Base-by-base conservation (phyloP, 2,113 vertebrate species). In the Murina feae region DNA sequence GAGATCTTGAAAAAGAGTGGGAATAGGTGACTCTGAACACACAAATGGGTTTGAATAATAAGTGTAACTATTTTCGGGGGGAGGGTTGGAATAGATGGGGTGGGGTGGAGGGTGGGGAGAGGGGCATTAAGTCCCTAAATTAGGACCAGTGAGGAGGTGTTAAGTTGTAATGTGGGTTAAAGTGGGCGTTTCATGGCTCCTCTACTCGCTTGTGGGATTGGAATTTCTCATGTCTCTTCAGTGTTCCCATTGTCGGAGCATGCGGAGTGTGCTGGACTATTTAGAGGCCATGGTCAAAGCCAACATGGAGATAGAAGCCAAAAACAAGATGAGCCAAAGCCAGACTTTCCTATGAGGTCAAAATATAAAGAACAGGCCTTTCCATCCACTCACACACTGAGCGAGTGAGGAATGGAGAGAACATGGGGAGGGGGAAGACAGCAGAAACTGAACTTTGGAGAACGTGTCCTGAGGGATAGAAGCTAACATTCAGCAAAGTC, bases 31-130 rank as follows among this genome's bases (percentile, higher is more conserved):
- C 55, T 92, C 60, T 75, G 71, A 65, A 79, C 60, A 35, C 75
- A 78, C 37, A 86, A 95, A 58, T 65, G 18, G 6, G 78, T 84
- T 78, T 68, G 83, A 86, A 83, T 47, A 90, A 80, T 7, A 37
- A 63, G 79, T 60, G 74, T 72, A 14, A 49, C 20, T 25, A n/a
- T 60, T 83, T 69, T 12, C 16, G 2, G 51, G 32, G 21, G 30
- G 21, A 5, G 12, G 2, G 6, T 9, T 58, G 58, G 58, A 28
- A 25, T 13, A 37, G 44, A 17, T 9, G 4, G n/a, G 11, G 44
- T 9, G 23, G 14, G 3, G 14, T 42, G n/a, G 25, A 25, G 14
- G 32, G 13, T 58, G 17, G 25, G 28, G 79, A 13, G 28, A 10
- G 11, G 23, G 28, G 4, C 8, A 44, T 86, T 91, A 32, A 3